Base-by-base conservation (phyloP, 2,797 vertebrate species). In the Holocentrus rufus region DNA sequence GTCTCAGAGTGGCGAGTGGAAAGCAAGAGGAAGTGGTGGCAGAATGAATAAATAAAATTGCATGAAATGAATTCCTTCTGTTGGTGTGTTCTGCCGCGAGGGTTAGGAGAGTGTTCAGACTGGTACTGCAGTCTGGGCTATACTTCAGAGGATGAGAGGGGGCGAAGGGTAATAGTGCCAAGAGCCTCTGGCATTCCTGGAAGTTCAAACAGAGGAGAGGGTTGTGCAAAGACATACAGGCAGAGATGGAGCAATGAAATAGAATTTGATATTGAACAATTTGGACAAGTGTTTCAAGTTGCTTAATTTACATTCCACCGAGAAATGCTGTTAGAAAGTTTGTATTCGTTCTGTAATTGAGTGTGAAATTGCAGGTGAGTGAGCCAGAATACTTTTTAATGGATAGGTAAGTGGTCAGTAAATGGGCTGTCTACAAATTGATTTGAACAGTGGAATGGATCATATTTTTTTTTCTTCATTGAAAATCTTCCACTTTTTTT, bases 301-400 rank as follows among this genome's bases (percentile, higher is more conserved):
- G 42, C 58, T 47, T 36, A 52, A 47, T 53, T 74, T 15, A 2
- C 23, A 36, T 82, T 72, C 47, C 61, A 72, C 18, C 1, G 13
- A 67, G 72, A 74, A 79, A 77, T 42, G 44, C 77, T 71, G 47
- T 70, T 61, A 13, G 31, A 76, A 85, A 77, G 76, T 81, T 88
- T 87, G 36, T 69, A 58, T 82, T 70, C 36, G 20, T 22, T 1
- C 47, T 77, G 66, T 85, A 87, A 90, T 87, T 79, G 59, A 77
- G 74, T 85, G 85, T 88, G 81, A 90, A 91, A 90, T 92, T 84
- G 69, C 72, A 84, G 83, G 75, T 89, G 86, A 82, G 56, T 30
- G 25, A 63, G 76, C 79, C 62, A 53, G 46, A 34, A 72, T 68
- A 46, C 27, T 34, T 70, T 80, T 81, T 72, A 63, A 34, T 78